Base-by-base conservation (phyloP, 1,140 invertebrate species). In the Cotesia typhae region DNA sequence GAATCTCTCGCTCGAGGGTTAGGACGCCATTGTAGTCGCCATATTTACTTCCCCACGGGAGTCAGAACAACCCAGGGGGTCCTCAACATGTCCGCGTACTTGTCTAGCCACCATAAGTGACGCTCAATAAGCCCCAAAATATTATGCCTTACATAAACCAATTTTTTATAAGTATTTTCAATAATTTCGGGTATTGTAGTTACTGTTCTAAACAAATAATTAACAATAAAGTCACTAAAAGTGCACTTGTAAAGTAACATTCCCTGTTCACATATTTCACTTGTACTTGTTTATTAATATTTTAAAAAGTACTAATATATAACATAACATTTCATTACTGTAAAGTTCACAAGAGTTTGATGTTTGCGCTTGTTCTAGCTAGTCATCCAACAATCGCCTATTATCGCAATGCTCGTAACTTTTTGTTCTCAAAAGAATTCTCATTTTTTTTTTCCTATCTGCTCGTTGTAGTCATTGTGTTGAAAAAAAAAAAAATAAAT, bases 1-100 rank as follows among this genome's bases (percentile, higher is more conserved):
- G 63, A 59, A 38, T 7, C 51, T 55, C 63, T 47, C 64, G 17
- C 17, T 72, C 14, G 52, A 67, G 64, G 70, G 57, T 69, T 75
- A 67, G 38, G 81, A 76, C 83, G 83, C 84, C 84, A 85, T 85
- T 85, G 80, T 78, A 81, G 82, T 81, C 79, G 83, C 83, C 83
- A 84, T 84, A 81, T 84, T 85, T 84, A 83, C 79, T 76, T 79
- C 79, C 79, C 81, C 77, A 64, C 70, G 63, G 74, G 70, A 79
- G 72, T 79, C 79, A 76, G 75, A 77, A 75, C 77, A 73, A 74
- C 73, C 60, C 71, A 77, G 80, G 82, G 81, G 80, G 78, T 81
- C 76, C 76, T 73, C 73, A 74, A 77, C 71, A 78, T 82, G 80
- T 77, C 78, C 75, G 53, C 65, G 76, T 78, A 78, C 75, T 78